These are phyloP conservation scores for Pemphigus obesinymphae DNA, from an alignment of 1,140 invertebrate species.

Conservation along the genomic window DNA sequence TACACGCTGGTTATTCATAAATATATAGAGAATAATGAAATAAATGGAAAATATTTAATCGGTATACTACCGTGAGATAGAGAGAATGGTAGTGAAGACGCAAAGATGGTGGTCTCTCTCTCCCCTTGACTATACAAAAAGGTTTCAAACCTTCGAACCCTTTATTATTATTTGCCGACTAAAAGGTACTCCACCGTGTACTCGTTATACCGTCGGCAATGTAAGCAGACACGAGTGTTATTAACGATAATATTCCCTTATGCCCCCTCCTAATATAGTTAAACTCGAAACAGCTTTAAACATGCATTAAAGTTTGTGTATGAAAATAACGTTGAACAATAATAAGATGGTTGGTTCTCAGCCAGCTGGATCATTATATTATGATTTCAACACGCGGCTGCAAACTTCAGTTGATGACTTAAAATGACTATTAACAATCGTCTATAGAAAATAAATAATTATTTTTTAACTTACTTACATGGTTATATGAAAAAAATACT, in stretches of 20 bases:
- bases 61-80: neutral
- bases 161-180: conserved; percentile 22
- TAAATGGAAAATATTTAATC: neutral
- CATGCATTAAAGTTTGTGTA: neutral
- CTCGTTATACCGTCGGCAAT: neutral
- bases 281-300: neutral
- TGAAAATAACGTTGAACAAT: conserved; percentile 29
- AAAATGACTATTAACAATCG: no score
- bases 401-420: neutral
- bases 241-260: conserved; percentile 25
- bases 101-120: neutral
- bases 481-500: no score
- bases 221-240: conserved; percentile 26
- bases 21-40: neutral
- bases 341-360: neutral
- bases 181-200: conserved; percentile 9
- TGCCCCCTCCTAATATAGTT: neutral
- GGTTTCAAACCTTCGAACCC: neutral
- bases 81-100: neutral
- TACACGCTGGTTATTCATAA: neutral
- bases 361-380: neutral
- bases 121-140: neutral
- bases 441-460: no score
- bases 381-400: neutral
- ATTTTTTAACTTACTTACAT: no score